phyloP scores from a whole-genome alignment of 1,140 invertebrate species.

The Drosophila truncata region DNA sequence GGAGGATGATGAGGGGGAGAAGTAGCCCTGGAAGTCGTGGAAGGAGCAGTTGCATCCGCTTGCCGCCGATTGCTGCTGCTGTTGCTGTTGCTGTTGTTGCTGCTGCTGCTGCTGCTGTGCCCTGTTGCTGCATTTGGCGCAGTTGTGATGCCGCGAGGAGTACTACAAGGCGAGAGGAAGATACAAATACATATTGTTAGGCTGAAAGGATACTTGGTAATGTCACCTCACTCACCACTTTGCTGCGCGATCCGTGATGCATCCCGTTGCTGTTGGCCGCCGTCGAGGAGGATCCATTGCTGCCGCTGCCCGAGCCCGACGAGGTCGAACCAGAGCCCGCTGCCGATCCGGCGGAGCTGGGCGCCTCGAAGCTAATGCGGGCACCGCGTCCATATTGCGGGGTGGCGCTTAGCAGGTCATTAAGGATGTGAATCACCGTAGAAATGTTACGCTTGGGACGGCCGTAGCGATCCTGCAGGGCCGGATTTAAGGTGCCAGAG shows the following conservation, averaged over 20 bases:
- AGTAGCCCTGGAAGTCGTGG: constrained; percentile 72
- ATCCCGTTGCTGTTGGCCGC: constrained; percentile 28
- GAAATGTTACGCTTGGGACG: constrained; percentile 96
- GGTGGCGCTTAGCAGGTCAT: constrained; percentile 95
- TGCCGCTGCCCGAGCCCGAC: constrained; percentile 36
- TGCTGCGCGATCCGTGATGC: constrained; percentile 55
- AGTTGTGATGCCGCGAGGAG: constrained; percentile 69
- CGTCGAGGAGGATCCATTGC: constrained; percentile 63
- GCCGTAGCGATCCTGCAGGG: constrained; percentile 96
- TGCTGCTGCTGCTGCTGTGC: constrained; percentile 60
- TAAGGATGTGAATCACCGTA: constrained; percentile 97
- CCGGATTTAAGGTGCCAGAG: constrained; percentile 95
- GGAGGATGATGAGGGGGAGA: constrained; percentile 31
- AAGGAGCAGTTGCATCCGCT: constrained; percentile 57
- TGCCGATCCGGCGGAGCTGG: constrained; percentile 35
- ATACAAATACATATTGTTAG: background rate
- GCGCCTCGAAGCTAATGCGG: constrained; percentile 85
- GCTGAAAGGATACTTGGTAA: background rate
- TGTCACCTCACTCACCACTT: constrained; percentile 43
- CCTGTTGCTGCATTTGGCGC: constrained; percentile 71
- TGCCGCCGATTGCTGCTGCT: constrained; percentile 30
- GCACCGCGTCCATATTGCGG: constrained; percentile 87
- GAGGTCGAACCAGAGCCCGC: constrained; percentile 19
- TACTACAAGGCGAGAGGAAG: constrained; percentile 39
- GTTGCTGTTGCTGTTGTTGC: constrained; percentile 37